phyloP scores from a whole-genome alignment of 1,140 invertebrate genomes.

The Scaptomyza hsui region DNA sequence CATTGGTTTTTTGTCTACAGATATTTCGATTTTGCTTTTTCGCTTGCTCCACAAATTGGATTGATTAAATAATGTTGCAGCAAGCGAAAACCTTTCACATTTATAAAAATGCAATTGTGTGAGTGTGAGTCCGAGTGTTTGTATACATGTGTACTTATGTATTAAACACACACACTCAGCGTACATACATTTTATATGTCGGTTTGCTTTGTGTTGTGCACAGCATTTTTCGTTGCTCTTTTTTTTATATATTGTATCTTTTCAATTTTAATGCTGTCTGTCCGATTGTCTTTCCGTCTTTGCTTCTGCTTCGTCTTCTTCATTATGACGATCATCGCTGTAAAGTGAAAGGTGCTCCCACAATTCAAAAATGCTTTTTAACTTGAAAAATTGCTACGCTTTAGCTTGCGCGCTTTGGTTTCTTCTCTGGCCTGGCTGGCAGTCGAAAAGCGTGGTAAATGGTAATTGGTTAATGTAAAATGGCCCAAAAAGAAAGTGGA shows the following conservation, averaged over 20 bases:
- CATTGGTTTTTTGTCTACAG: conserved; percentile 56
- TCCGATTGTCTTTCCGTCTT: conserved; percentile 30
- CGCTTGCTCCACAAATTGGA: conserved; percentile 79
- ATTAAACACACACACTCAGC: conserved; percentile 2
- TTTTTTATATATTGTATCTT: conserved; percentile 58
- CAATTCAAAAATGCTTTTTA: conserved; percentile 80
- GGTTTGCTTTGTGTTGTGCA: conserved; percentile 77
- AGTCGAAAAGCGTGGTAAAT: conserved; percentile 64
- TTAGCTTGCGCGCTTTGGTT: conserved; percentile 55
- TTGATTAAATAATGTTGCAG: conserved; percentile 82
- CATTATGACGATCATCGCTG: conserved; percentile 26
- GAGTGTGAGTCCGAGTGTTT: conserved; percentile 12
- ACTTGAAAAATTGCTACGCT: conserved; percentile 76
- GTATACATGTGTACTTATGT: conserved; percentile 32
- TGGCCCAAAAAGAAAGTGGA: conserved; percentile 74
- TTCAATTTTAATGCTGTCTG: conserved; percentile 67
- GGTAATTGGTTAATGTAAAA: conserved; percentile 68
- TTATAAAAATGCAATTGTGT: conserved; percentile 54
- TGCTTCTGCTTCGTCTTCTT: conserved; percentile 15
- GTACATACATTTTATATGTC: conserved; percentile 43
- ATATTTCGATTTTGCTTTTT: conserved; percentile 68
- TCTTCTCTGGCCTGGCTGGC: too few species aligned
- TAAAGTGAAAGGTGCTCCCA: conserved; percentile 83
- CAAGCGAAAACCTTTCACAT: conserved; percentile 82
- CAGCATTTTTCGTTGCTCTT: conserved; percentile 78